Percentiles rank a stretch among this genome's conserved stretches.
phyloP scores from a whole-genome alignment of 2,888 invertebrate species.

The Siphlonurus alternatus region DNA sequence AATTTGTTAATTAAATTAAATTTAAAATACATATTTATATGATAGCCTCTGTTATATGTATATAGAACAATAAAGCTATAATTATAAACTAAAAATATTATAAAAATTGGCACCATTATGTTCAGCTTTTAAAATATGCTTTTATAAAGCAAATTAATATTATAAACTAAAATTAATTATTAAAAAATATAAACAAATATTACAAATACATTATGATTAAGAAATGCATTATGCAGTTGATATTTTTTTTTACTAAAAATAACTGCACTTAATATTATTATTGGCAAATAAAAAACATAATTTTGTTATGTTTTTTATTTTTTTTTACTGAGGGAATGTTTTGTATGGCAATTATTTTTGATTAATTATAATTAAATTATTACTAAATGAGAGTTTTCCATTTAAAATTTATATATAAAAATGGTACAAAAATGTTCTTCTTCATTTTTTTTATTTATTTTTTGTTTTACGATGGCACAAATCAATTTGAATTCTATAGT shows the following conservation, averaged over 20 bases:
- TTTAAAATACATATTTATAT: too few species aligned
- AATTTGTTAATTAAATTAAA: too few species aligned
- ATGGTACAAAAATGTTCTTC: too few species aligned
- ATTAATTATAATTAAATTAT: too few species aligned
- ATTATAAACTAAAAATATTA: too few species aligned
- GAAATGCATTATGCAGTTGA: neutral
- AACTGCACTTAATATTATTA: neutral
- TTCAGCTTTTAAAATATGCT: neutral
- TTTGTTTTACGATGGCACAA: too few species aligned
- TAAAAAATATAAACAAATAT: neutral
- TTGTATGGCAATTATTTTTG: neutral
- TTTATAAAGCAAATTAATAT: neutral
- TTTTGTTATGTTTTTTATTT: neutral
- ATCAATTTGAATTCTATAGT: too few species aligned
- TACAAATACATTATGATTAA: neutral
- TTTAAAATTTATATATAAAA: too few species aligned
- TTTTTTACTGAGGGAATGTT: neutral
- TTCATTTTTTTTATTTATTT: too few species aligned
- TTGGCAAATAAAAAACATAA: neutral
- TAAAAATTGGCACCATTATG: neutral
- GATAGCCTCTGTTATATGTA: too few species aligned
- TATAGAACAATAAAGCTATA: too few species aligned
- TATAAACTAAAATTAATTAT: neutral
- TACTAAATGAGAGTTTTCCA: too few species aligned
- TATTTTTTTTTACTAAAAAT: neutral